A percentile compares a stretch with the other conserved stretches of the same genome.
Evolutionary conservation across 1,140 invertebrate species (phyloP).

Genomic region (Meloidogyne floridensis): DNA sequence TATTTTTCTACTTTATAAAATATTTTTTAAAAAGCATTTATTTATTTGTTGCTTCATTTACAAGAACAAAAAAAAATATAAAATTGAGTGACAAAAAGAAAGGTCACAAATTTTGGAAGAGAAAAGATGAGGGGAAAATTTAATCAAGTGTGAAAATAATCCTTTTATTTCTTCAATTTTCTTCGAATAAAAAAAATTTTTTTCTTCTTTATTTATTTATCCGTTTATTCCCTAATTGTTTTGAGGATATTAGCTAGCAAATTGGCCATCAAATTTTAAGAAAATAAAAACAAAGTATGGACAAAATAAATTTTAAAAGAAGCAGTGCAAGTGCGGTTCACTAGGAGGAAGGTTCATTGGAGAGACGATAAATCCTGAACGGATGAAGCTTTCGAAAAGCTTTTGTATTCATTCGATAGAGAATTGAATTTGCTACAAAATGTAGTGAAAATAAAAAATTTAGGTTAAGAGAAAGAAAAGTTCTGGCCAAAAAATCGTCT

Average conservation of each 20-base stretch:
- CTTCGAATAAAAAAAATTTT: background rate
- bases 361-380: background rate
- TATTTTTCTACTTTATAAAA: background rate
- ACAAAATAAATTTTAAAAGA: background rate
- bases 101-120: background rate
- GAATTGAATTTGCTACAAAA: background rate
- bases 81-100: background rate
- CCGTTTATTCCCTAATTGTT: background rate
- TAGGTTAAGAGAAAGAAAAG: background rate
- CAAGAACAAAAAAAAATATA: background rate
- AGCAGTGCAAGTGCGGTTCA: no score
- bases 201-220: background rate
- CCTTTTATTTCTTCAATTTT: background rate
- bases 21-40: background rate
- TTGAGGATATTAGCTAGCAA: background rate
- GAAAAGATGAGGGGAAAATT: background rate
- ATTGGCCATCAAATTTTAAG: background rate
- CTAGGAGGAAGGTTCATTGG: background rate
- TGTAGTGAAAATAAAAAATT: background rate
- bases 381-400: background rate
- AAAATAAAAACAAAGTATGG: background rate
- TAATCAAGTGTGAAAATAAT: slow-evolving; percentile 7
- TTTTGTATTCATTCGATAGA: background rate
- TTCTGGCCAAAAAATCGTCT: background rate
- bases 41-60: background rate